A percentile compares a stretch with the other conserved stretches of the same genome.
Evolutionary conservation across 2,888 invertebrate genomes (phyloP).

Genomic region (Panzeria rudis): DNA sequence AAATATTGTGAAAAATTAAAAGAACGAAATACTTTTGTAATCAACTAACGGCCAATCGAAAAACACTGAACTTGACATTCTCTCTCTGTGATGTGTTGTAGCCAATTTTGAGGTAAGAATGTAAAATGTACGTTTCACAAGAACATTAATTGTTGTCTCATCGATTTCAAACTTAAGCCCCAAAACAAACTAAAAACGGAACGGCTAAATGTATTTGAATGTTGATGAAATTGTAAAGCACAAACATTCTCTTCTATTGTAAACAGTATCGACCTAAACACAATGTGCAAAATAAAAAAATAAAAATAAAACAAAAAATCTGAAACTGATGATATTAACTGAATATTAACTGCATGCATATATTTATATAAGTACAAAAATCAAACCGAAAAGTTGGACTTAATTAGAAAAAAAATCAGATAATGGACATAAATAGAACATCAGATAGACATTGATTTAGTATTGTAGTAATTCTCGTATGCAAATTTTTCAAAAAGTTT

Average conservation of each 20-base stretch:
- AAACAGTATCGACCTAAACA: conserved; percentile 35
- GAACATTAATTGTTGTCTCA: conserved; percentile 29
- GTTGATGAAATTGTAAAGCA: conserved; percentile 12
- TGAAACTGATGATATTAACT: no score
- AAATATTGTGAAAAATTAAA: conserved; percentile 8
- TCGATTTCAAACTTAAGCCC: conserved; percentile 34
- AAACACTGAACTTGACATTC: conserved; percentile 71
- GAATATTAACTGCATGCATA: no score
- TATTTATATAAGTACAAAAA: not conserved
- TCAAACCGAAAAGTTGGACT: no score
- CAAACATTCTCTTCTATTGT: not conserved
- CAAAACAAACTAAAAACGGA: conserved; percentile 36
- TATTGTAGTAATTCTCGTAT: no score
- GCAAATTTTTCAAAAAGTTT: no score
- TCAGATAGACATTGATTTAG: no score
- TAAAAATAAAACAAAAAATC: no score
- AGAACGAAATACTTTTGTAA: conserved; percentile 18
- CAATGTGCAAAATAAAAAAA: not conserved
- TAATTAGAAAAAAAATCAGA: no score
- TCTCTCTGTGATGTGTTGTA: conserved; percentile 8
- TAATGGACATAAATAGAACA: no score
- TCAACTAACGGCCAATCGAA: conserved; percentile 35
- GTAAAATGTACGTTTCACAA: conserved; percentile 11
- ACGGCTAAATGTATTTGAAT: conserved; percentile 28
- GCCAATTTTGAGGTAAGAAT: conserved; percentile 34